These are phyloP conservation scores for Spheniscus mendiculus DNA, from an alignment of 2,113 vertebrate genomes.

Conservation along the genomic window DNA sequence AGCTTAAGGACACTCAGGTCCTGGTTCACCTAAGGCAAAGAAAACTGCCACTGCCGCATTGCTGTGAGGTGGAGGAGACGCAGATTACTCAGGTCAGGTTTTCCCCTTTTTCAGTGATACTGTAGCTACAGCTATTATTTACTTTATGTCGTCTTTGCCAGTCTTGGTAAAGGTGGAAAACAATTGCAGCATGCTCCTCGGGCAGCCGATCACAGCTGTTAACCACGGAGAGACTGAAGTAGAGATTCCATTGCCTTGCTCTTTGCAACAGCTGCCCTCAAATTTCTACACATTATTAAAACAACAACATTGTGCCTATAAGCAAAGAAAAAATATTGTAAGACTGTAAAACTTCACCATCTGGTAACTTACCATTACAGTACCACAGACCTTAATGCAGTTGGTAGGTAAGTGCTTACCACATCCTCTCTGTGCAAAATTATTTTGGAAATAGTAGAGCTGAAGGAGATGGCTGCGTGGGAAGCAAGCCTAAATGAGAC, in stretches of 20 bases:
- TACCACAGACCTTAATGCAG: background rate
- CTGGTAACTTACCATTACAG: background rate
- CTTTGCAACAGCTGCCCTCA: background rate
- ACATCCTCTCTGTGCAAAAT: background rate
- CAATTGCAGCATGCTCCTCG: background rate
- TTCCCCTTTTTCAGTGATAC: background rate
- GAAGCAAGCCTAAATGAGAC: background rate
- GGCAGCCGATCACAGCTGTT: background rate
- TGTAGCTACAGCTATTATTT: background rate
- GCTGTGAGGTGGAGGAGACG: background rate
- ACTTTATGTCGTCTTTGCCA: background rate
- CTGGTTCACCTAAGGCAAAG: background rate
- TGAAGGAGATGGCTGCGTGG: background rate
- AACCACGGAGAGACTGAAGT: fast-evolving
- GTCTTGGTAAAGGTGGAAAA: background rate
- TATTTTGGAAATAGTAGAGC: slow-evolving; percentile 1
- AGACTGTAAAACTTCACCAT: background rate
- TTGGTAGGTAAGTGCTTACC: background rate
- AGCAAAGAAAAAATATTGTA: background rate
- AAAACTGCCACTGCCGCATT: background rate
- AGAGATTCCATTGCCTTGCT: background rate
- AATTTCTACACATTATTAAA: background rate
- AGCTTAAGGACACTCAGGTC: background rate
- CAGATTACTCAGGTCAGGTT: background rate
- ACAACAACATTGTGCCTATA: background rate